These are phyloP conservation scores for Colletes gigas DNA, from an alignment of 1,140 invertebrate species.

Conservation along the genomic window DNA sequence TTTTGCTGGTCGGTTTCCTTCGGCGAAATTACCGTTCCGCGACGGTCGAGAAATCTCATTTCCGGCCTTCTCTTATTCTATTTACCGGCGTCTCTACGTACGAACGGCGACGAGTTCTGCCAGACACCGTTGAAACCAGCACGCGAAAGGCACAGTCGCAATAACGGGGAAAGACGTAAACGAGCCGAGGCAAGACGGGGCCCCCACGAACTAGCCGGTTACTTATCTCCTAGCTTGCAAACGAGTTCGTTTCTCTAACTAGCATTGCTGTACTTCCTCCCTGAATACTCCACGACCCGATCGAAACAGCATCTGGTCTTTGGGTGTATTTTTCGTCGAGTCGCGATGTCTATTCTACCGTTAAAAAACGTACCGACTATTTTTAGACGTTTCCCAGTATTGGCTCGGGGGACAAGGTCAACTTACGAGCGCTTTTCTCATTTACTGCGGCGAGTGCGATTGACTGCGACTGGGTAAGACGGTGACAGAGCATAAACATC, in stretches of 20 bases:
- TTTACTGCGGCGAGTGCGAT: too few relatives aligned
- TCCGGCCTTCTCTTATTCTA: conserved; percentile 39
- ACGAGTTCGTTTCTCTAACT: conserved; percentile 20
- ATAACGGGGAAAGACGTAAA: conserved; percentile 15
- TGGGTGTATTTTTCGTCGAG: background rate
- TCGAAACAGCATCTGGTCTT: background rate
- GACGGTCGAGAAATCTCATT: conserved; percentile 52
- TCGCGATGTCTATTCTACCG: background rate
- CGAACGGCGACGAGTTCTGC: background rate
- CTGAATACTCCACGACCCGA: background rate
- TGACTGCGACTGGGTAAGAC: too few relatives aligned
- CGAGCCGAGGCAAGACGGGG: conserved; percentile 1
- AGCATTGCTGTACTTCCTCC: background rate
- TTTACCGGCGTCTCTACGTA: conserved; percentile 1
- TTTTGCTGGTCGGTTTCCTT: background rate
- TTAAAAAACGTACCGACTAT: too few relatives aligned
- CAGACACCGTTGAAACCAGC: conserved; percentile 16
- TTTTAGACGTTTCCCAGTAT: too few relatives aligned
- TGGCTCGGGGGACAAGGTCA: too few relatives aligned
- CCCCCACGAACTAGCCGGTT: background rate
- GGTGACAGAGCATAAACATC: too few relatives aligned
- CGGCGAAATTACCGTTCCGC: conserved; percentile 16
- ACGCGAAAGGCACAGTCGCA: conserved; percentile 39
- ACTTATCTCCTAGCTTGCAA: conserved; percentile 41
- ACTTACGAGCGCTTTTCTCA: too few relatives aligned